Conservation (phyloP, 2,888 invertebrate genomes). For the Pristionchus mayeri region DNA sequence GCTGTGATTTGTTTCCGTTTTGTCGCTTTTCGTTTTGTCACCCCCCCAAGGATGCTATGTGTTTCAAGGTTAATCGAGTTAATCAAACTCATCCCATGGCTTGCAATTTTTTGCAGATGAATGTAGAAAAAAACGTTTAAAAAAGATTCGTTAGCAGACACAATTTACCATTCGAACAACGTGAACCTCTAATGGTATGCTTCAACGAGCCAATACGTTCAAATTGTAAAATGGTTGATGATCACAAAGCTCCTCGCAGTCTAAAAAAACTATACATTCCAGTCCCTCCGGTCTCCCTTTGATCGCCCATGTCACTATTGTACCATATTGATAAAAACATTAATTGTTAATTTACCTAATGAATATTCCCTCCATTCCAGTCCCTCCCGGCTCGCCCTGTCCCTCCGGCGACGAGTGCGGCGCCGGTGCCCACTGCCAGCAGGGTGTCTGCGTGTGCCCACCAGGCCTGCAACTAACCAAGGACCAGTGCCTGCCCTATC, state of each 20-base stretch:
- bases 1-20: too few relatives aligned
- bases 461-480: slow-evolving; percentile 49
- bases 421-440: slow-evolving; percentile 58
- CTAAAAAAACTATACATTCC: not conserved
- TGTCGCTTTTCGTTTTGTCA: too few relatives aligned
- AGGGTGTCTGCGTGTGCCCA: slow-evolving; percentile 61
- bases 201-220: not conserved
- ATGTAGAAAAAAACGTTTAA: not conserved
- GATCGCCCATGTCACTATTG: too few relatives aligned
- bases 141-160: not conserved
- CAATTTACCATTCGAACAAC: too few relatives aligned
- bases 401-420: slow-evolving; percentile 57
- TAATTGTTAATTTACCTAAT: too few relatives aligned
- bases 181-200: too few relatives aligned
- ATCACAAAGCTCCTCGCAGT: too few relatives aligned
- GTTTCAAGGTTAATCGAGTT: too few relatives aligned
- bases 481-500: slow-evolving; percentile 49
- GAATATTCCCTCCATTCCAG: too few relatives aligned
- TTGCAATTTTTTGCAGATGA: not conserved
- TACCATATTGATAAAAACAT: not conserved
- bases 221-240: not conserved
- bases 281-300: too few relatives aligned
- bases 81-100: too few relatives aligned
- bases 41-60: too few relatives aligned
- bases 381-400: slow-evolving; percentile 66